Base-by-base conservation (phyloP, 2,113 vertebrate species). In the Rhea americana region DNA sequence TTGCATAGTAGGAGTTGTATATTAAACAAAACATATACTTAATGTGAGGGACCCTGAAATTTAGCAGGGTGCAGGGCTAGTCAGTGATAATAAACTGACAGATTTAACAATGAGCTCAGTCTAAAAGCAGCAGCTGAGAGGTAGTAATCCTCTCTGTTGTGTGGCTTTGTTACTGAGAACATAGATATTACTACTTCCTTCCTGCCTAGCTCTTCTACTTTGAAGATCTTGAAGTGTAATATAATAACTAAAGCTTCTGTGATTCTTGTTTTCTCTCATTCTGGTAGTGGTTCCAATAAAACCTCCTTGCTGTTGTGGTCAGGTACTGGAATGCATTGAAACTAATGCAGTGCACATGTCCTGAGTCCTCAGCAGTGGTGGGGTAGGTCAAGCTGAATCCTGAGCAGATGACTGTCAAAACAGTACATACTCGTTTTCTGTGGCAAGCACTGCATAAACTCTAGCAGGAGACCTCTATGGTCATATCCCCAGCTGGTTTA, bases 211-310 rank as follows among this genome's bases (percentile, higher is more conserved):
- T 35, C 35, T 35, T 35, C 35, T 35, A 35, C 35, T 35, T 35
- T 35, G 35, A 35, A 35, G 35, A 35, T 35, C 35, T 35, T 35
- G 35, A 35, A 35, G 35, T 35, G 35, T 35, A 35, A 35, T 35
- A 35, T 35, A 35, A 35, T 35, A 35, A 35, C 5, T 35, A 35
- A 35, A 35, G 35, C 35, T 35, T 35, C 35, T 35, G 62, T 93
- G 73, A 48, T 90, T 72, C 43, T 56, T 89, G 50, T 68, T 35
- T 74, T 22, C 75, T 43, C 80, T 78, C 21, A 20, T 77, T 86
- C 18, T 90, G 66, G 76, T 80, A 72, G 80, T 32, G 32, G 30
- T 74, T 87, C 28, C 39, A 88, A 28, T 86, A 70, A 86, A 76
- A 65, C 35, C 41, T 24, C 41, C 12, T 76, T 32, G 48, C 30